A percentile compares a stretch with the other conserved stretches of the same genome.
These are phyloP conservation scores for Monodelphis domestica DNA, from an alignment of 2,797 vertebrate genomes.

Conservation along the genomic window DNA sequence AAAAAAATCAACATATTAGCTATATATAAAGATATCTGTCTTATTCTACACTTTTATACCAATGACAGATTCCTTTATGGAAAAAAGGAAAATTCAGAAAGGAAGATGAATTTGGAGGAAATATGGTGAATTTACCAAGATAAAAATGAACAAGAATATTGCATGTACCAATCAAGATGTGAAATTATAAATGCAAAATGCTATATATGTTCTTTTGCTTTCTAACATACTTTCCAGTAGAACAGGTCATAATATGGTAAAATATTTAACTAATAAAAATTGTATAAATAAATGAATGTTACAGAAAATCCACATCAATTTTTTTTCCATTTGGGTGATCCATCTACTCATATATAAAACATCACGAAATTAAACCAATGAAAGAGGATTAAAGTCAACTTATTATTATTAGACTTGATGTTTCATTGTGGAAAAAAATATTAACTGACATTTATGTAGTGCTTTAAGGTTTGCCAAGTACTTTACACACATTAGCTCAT, in stretches of 20 bases:
- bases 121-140: background rate
- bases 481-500: background rate
- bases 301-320: background rate
- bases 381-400: constrained; percentile 32
- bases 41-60: background rate
- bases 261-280: constrained; percentile 27
- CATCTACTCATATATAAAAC: constrained; percentile 28
- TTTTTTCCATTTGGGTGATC: background rate
- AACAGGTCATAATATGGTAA: constrained; percentile 15
- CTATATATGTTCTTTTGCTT: constrained; percentile 6
- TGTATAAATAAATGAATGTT: constrained; percentile 48
- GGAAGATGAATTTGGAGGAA: background rate
- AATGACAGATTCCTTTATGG: background rate
- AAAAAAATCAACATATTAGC: background rate
- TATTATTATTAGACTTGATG: constrained; percentile 41
- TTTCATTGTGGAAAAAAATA: background rate
- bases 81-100: background rate
- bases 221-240: constrained; percentile 52
- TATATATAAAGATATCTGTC: background rate
- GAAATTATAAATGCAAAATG: background rate
- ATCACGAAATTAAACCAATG: constrained; percentile 31
- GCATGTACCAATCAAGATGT: background rate
- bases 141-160: background rate
- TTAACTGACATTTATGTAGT: background rate
- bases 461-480: background rate